Conservation (phyloP, 1,140 invertebrate genomes). For the Ips nitidus region DNA sequence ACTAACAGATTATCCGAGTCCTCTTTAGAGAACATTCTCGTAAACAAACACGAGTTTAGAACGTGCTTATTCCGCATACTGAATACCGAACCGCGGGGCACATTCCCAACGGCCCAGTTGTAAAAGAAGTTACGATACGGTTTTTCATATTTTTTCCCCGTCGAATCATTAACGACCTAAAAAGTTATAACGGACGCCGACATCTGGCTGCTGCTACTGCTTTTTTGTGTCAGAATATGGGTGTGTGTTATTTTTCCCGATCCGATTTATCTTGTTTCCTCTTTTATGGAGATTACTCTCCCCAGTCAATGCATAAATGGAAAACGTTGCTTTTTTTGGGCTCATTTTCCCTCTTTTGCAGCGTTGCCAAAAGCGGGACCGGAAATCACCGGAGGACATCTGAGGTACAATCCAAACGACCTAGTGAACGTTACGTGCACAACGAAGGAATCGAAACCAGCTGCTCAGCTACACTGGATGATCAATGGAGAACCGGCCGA, state of each 20-base stretch:
- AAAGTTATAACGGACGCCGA: conserved; percentile 19
- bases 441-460: conserved; percentile 77
- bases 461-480: conserved; percentile 81
- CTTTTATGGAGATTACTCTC: not conserved
- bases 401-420: conserved; percentile 80
- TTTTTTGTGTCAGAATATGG: conserved; percentile 3
- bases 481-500: conserved; percentile 81
- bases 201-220: conserved; percentile 16
- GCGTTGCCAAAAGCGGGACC: conserved; percentile 82
- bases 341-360: conserved; percentile 46
- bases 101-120: conserved; percentile 23
- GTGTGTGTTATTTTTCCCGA: not conserved
- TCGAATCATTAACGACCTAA: conserved; percentile 25
- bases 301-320: not conserved
- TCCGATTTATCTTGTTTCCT: not conserved
- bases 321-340: conserved; percentile 29
- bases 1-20: conserved; percentile 10
- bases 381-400: conserved; percentile 74
- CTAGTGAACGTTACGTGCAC: conserved; percentile 81
- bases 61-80: not conserved
- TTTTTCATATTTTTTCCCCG: conserved; percentile 19
- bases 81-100: conserved; percentile 9
- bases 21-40: not conserved
- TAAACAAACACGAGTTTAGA: not conserved
- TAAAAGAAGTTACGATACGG: conserved; percentile 23